Conservation (phyloP, 2,113 vertebrate genomes). For the Piliocolobus tephrosceles region DNA sequence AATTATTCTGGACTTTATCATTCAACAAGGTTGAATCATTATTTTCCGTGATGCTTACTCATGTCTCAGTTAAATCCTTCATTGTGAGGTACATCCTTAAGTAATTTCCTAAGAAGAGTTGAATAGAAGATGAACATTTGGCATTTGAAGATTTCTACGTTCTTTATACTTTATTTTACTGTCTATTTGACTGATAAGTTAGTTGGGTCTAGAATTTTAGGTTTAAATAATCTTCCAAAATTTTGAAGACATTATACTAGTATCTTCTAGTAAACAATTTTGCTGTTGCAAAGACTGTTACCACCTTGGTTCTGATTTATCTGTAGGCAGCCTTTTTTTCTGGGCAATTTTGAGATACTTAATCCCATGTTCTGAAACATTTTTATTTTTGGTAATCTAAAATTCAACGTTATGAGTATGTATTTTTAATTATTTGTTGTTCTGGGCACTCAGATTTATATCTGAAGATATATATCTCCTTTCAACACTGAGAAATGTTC, state of each 20-base stretch:
- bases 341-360: not conserved
- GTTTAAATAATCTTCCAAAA: not conserved
- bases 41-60: not conserved
- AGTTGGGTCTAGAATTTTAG: slow-evolving; percentile 4
- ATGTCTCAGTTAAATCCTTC: not conserved
- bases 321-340: not conserved
- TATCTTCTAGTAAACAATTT: not conserved
- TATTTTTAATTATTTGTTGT: not conserved
- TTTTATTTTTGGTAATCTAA: not conserved
- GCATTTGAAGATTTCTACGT: not conserved
- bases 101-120: not conserved
- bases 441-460: not conserved
- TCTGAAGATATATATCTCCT: not conserved
- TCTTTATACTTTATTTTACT: not conserved
- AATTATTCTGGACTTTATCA: not conserved
- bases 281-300: not conserved
- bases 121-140: not conserved
- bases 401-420: not conserved
- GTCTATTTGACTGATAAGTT: not conserved
- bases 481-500: not conserved
- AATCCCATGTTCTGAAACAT: not conserved
- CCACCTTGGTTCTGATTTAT: not conserved
- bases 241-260: not conserved
- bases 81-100: not conserved
- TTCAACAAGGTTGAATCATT: not conserved